A percentile compares a stretch with the other conserved stretches of the same genome.
These are phyloP conservation scores for Leptinotarsa tumamoca DNA, from an alignment of 2,888 invertebrate species.

Conservation along the genomic window DNA sequence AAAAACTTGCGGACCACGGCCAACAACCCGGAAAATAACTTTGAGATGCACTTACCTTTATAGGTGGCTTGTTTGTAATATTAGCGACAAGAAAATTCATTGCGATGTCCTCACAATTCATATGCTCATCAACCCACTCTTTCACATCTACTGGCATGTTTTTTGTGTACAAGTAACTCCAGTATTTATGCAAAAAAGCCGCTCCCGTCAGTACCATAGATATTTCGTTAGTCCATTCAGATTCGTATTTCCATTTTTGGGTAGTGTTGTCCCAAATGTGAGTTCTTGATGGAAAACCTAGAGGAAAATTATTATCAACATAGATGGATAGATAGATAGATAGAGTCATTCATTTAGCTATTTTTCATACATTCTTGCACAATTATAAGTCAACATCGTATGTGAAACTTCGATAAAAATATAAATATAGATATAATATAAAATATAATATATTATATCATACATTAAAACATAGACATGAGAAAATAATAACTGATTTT, in stretches of 20 bases:
- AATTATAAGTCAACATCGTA: too few species aligned
- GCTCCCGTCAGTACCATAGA: conserved; percentile 98
- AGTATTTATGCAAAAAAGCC: conserved; percentile 96
- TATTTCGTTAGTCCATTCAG: conserved; percentile 96
- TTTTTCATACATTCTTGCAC: too few species aligned
- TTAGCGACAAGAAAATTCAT: conserved; percentile 98
- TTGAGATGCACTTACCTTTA: conserved; percentile 75
- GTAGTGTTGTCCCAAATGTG: conserved; percentile 94
- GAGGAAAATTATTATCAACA: conserved; percentile 20
- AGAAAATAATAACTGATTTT: too few species aligned
- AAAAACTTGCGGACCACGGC: too few species aligned
- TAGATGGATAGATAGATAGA: too few species aligned
- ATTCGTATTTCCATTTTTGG: conserved; percentile 91
- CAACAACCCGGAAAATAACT: too few species aligned
- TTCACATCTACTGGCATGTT: conserved; percentile 87
- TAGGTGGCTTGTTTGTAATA: conserved; percentile 92
- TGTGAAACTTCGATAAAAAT: too few species aligned
- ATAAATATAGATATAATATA: too few species aligned
- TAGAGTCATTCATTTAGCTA: too few species aligned
- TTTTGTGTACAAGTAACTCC: conserved; percentile 94
- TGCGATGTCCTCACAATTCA: conserved; percentile 98
- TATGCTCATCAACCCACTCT: conserved; percentile 92
- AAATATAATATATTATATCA: too few species aligned
- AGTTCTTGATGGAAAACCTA: conserved; percentile 92
- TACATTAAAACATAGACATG: too few species aligned